phyloP scores from a whole-genome alignment of 2,113 vertebrate species.

The Ammodytes dubius region DNA sequence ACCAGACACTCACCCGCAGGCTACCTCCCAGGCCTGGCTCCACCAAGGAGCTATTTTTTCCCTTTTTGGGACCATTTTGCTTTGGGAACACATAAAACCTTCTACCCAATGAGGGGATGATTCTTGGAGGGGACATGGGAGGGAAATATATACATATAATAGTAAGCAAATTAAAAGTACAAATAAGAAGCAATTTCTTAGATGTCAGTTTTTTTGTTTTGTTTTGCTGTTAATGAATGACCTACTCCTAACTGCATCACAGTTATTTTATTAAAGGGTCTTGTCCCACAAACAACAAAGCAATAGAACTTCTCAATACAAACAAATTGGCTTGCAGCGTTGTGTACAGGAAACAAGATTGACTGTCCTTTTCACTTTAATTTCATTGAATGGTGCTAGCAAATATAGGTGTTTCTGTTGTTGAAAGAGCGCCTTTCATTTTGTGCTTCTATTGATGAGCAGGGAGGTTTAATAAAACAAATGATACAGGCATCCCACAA shows the following conservation, averaged over 20 bases:
- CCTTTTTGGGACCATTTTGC: too few species aligned
- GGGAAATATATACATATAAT: too few species aligned
- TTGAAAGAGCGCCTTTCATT: slow-evolving; percentile 29
- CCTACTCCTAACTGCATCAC: not conserved
- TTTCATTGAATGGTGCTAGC: not conserved
- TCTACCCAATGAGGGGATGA: too few species aligned
- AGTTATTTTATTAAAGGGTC: not conserved
- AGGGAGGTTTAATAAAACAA: slow-evolving; percentile 39
- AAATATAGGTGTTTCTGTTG: not conserved
- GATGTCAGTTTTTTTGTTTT: not conserved
- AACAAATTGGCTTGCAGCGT: not conserved
- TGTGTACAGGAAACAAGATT: not conserved
- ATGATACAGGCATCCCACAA: slow-evolving; percentile 32
- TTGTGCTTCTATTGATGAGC: slow-evolving; percentile 40
- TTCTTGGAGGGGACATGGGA: too few species aligned
- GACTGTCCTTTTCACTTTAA: not conserved
- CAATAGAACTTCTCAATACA: not conserved
- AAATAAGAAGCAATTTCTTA: not conserved
- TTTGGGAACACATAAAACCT: too few species aligned
- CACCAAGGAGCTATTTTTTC: too few species aligned
- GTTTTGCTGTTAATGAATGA: not conserved
- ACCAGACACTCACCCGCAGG: too few species aligned
- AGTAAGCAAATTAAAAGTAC: not conserved
- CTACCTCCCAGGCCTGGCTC: too few species aligned
- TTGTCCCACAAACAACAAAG: slow-evolving; percentile 8